Evolutionary conservation across 2,888 invertebrate species (phyloP), one percentile per base, ranked within the genome.

Genomic region (Teleiodes luculella): DNA sequence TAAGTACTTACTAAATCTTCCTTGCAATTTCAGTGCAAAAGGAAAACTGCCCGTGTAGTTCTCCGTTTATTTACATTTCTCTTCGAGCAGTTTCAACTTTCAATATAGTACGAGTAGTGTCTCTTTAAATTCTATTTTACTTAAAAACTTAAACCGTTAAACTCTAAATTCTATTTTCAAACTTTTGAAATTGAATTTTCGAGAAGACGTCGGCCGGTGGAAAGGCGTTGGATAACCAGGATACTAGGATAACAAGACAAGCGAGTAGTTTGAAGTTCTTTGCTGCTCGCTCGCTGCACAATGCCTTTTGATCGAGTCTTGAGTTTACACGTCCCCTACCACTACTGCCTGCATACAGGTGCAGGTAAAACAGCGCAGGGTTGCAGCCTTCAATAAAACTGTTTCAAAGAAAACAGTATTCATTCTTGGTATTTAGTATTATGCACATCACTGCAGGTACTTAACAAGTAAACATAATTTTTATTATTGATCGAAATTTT

Each of bases 271-370:
- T 37, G 14, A 52, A 35, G 13, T 43, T 24, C 41, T 31, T 31
- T 52, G 30, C 31, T 31, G 18, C n/a, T 48, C 33, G 28, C 24
- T n/a, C 28, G 31, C 13, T 35, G 58, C 47, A 66, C 62, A 66
- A 64, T 64, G 63, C 53, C 53, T 48, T 57, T 57, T 57, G 54
- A 52, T 56, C 50, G 49, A 53, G 52, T 52, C 43, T 24, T 43
- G 43, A 43, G 43, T 43, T 43, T 43, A 43, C 43, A 43, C 43
- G 43, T 43, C 28, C 36, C 24, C 39, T 14, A 14, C 13, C 39
- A 16, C 24, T 5, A 1, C 28, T 28, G 13, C 14, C 11, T 28
- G 43, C 24, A 28, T 28, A 13, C 43, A 13, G 43, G 24, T 43
- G n/a, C 43, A 43, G 43, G 43, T 43, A 43, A 43, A 43, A 43